phyloP scores from a whole-genome alignment of 2,888 invertebrate species.

The Apantesis nais region DNA sequence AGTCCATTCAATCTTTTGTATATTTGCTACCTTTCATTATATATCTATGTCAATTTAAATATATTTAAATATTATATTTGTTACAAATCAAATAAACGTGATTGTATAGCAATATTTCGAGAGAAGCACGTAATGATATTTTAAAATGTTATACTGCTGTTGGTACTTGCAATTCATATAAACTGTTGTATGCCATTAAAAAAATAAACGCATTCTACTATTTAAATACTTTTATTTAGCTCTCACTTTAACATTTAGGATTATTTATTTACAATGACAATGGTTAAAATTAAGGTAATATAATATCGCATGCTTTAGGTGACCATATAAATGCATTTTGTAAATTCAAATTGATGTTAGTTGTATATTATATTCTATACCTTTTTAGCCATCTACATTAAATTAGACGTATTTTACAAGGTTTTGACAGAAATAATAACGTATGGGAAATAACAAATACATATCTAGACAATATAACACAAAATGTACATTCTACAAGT shows the following conservation, averaged over 20 bases:
- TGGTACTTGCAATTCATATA: constrained; percentile 40
- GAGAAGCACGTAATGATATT: constrained; percentile 5
- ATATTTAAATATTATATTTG: constrained; percentile 2
- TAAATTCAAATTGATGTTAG: not conserved
- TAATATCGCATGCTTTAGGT: not conserved
- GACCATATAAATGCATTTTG: not conserved
- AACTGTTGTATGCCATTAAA: constrained; percentile 40
- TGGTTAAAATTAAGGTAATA: not conserved
- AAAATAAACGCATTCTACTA: constrained; percentile 48
- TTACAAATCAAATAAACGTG: not conserved
- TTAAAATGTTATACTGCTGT: constrained; percentile 27
- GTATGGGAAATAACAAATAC: not conserved
- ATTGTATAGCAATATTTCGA: constrained; percentile 4
- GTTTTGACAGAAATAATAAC: not conserved
- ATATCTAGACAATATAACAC: too few relatives aligned
- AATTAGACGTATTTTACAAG: not conserved
- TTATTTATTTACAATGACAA: constrained; percentile 23
- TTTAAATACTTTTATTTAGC: constrained; percentile 39
- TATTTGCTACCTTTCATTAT: not conserved
- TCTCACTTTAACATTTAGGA: constrained; percentile 28
- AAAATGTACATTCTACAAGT: not conserved
- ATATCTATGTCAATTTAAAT: not conserved
- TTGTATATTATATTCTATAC: not conserved
- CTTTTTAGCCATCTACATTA: not conserved
- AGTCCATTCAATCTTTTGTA: not conserved